These are phyloP conservation scores for Thripadectes ignobilis DNA, from an alignment of 2,797 vertebrate genomes.

Conservation along the genomic window DNA sequence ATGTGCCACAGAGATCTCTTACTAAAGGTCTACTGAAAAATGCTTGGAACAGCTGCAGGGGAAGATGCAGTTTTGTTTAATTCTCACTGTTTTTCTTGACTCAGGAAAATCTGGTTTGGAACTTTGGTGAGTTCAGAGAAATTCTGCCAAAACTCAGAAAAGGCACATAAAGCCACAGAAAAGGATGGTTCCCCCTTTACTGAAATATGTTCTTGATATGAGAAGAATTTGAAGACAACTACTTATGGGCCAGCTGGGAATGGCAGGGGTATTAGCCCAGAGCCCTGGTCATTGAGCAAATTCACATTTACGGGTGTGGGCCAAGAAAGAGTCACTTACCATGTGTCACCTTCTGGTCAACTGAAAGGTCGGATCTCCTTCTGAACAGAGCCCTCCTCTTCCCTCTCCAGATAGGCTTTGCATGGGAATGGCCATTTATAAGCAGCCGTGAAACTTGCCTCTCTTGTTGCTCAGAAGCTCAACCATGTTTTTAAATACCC, in stretches of 20 bases:
- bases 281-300: not conserved
- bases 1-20: not conserved
- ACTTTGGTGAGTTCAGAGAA: not conserved
- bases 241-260: not conserved
- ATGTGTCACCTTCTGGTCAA: not conserved
- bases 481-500: not conserved
- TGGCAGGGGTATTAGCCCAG: rapidly evolving
- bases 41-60: not conserved
- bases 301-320: not conserved
- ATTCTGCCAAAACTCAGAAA: not conserved
- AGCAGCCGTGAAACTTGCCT: not conserved
- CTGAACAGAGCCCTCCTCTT: not conserved
- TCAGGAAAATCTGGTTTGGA: not conserved
- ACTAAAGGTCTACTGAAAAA: not conserved
- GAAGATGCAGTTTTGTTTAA: not conserved
- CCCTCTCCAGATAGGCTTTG: not conserved
- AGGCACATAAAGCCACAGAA: not conserved
- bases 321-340: not conserved
- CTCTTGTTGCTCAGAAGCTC: not conserved
- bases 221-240: not conserved
- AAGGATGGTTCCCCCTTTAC: not conserved
- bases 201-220: not conserved
- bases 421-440: not conserved
- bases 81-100: not conserved
- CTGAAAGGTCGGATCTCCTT: not conserved